Base-by-base conservation (phyloP, 2,113 vertebrate species). In the Coracopsis vasa region DNA sequence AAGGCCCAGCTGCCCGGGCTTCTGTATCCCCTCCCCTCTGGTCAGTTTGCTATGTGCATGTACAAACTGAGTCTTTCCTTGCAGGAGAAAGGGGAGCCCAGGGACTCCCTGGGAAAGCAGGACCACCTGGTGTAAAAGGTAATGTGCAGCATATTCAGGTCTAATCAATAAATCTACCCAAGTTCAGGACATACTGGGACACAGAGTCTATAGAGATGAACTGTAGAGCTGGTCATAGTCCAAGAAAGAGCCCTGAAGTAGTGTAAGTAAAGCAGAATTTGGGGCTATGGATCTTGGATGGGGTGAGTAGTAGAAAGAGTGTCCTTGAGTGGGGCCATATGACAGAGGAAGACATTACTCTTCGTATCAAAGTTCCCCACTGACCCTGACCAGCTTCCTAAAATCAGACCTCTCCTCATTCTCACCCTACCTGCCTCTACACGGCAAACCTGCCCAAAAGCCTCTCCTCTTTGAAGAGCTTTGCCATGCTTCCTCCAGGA, bases 51-150 rank as follows among this genome's bases (percentile, higher is more conserved):
- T 60, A 28, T 0, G 0, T 53, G 31, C 44, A 44, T 6, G 6
- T 18, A 31, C 35, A 62, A 86, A 86, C 18, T 9, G 4, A 47
- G 15, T 84, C 37, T 92, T 71, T 91, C 45, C 53, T 92, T 81
- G 60, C 82, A 95, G 95, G 94, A 61, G 91, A 92, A 74, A 61
- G 13, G 23, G 91, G 91, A 90, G 23, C 64, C 16, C 86, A 60
- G 53, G 93, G 91, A 80, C 64, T 41, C 8, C 78, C 88, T 0
- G 82, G 91, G 44, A 96, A 96, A 90, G 88, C 81, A 65, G 93
- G 94, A 84, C 86, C 89, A 47, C 64, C 86, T 25, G 89, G 91
- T 37, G 48, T 45, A 69, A 94, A 95, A 92, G 91, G 88, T 95
- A 96, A 94, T 6, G 33, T 1, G 0, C 31, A 67, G 71, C 41